Evolutionary conservation across 2,113 vertebrate species (phyloP), one percentile per base, ranked within the genome.

Genomic region (Gavia stellata): DNA sequence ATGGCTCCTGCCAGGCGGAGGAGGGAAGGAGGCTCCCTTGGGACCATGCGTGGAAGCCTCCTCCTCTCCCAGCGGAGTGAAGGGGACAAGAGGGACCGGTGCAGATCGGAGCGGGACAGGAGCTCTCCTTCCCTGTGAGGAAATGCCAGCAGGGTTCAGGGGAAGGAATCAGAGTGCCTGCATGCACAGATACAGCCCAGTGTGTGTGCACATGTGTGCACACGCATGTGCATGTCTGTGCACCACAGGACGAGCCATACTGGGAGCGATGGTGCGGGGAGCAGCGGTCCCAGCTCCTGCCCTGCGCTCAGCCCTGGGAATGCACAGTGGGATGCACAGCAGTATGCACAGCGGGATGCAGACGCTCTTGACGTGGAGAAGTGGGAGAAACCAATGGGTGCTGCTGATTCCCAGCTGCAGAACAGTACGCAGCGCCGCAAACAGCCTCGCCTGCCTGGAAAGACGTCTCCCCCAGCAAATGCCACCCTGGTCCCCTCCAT

Each of bases 1-100:
- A 2, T 0, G 3, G 53, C n/a, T 74, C 14, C 17, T 18, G 74
- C 33, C 59, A 34, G 49, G 66, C 4, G 0, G 3, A 58, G 50
- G 17, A 84, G 66, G 61, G 72, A 33, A 52, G 29, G 49, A 31
- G 59, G 52, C 8, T 58, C 58, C 47, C 15, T 14, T 0, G 1
- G 45, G 10, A 13, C 42, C 66, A 33, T 0, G 6, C 12, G 3
- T n/a, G 66, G 58, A 92, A 81, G 49, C 21, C 11, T 38, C 7
- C 1, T 73, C 29, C 58, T 81, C 12, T 18, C n/a, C 61, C 0
- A 1, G 59, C 0, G 0, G 31, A 58, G 24, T 2, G 23, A 45
- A 33, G 17, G 38, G 77, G 52, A 62, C 33, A n/a, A 25, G 59
- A 61, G 25, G 66, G 73, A 70, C 17, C 0, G 3, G 66, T 4